Evolutionary conservation across 2,888 invertebrate species (phyloP), one percentile per base, ranked within the genome.

Genomic region (Rotaria macrura): DNA sequence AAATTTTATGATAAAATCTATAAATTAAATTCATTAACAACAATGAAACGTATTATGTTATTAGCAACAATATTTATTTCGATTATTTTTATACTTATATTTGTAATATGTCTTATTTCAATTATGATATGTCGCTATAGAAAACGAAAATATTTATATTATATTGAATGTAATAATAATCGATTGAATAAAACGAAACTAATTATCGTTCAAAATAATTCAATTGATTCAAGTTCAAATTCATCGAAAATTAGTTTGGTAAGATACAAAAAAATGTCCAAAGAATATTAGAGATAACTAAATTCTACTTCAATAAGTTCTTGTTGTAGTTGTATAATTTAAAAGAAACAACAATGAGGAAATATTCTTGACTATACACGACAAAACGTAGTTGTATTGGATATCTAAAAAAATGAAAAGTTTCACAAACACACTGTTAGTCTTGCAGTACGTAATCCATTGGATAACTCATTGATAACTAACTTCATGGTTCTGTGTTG

Each of bases 221-320:
- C 25, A 25, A 38, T 25, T 10, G 9, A 29, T 40, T 79, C 43
- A 79, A 43, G 43, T 43, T 43, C 40, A 14, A 43, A 79, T 79
- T 79, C 79, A n/a, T 79, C 79, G 12, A 79, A 43, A 43, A 43
- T 43, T n/a, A 65, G 65, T 65, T 65, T 65, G 65, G 65, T 65
- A 65, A 4, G 34, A 65, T 0, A 34, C 2, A 29, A 65, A 40
- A 14, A 38, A 23, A 47, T n/a, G n/a, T n/a, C n/a, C n/a, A n/a
- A n/a, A n/a, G n/a, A n/a, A n/a, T n/a, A n/a, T n/a, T n/a, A n/a
- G n/a, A n/a, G n/a, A n/a, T n/a, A n/a, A n/a, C n/a, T n/a, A n/a
- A n/a, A n/a, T n/a, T n/a, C n/a, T n/a, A n/a, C n/a, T n/a, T n/a
- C n/a, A n/a, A n/a, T n/a, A n/a, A n/a, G n/a, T n/a, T n/a, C n/a